Base-by-base conservation (phyloP, 2,888 invertebrate species). In the Tachina fera region DNA sequence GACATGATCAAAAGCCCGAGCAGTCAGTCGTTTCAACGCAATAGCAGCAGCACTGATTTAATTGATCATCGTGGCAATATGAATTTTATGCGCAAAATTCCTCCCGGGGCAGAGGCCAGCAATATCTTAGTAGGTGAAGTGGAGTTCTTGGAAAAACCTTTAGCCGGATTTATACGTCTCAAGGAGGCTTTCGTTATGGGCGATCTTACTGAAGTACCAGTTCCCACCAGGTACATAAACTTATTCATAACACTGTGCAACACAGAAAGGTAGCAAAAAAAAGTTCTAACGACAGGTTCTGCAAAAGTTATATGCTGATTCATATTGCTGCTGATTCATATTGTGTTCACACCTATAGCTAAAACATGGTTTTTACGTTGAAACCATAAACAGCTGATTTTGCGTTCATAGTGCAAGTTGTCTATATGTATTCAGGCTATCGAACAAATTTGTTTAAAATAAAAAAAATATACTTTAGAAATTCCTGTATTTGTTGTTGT, bases 41-140 rank as follows among this genome's bases (percentile, higher is more conserved):
- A 97, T 91, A 95, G 96, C 87, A 97, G 97, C 91, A 94, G 96
- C 39, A 93, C 92, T 60, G 94, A 94, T 85, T 91, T 95, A 56
- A 94, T 94, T 19, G 95, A 95, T 88, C 96, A 96, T 90, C 94
- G 97, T 94, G 95, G 96, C 87, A 98, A 98, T 91, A 96, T 96
- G 78, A 95, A 98, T 89, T 98, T 98, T 90, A 97, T 98, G 97
- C 95, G 97, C 86, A 99, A 99, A 94, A 97, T 99, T 92, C 99
- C 99, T 14, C 95, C 95, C 0, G 99, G 98, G 16, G 97, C 99
- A 1, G 99, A 99, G 93, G 98, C 99, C 1, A 98, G 98, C 84
- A 99, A 99, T 92, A 99, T 99, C 89, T 94, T 99, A 79, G 98
- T 99, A 0, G 99, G 99, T 31, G 99, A 99, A 94, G 97, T 99